A percentile compares a stretch with the other conserved stretches of the same genome.
phyloP scores from a whole-genome alignment of 2,797 vertebrate species.

The Florisuga fusca region DNA sequence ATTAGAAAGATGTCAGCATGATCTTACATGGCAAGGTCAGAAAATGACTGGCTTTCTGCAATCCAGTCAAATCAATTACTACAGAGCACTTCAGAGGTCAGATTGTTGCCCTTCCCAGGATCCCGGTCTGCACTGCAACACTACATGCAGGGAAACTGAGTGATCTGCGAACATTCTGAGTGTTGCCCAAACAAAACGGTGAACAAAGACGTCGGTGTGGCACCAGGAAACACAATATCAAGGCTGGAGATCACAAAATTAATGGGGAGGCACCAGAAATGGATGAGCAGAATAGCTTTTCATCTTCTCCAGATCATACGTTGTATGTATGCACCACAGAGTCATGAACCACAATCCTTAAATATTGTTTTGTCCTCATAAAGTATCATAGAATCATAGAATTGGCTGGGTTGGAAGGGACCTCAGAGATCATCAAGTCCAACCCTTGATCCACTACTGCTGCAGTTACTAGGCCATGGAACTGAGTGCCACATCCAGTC shows the following conservation, averaged over 20 bases:
- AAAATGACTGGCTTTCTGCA: not conserved
- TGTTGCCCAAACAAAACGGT: rapidly evolving
- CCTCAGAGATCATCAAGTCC: too few species aligned
- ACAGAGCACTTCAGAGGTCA: not conserved
- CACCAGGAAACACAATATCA: not conserved
- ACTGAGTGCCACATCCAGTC: too few species aligned
- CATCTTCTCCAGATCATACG: not conserved
- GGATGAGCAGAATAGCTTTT: not conserved
- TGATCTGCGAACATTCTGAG: rapidly evolving
- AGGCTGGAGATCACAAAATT: not conserved
- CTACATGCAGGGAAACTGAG: rapidly evolving
- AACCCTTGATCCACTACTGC: too few species aligned
- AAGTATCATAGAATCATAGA: too few species aligned
- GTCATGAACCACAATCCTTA: not conserved
- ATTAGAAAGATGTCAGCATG: not conserved
- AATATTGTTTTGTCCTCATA: not conserved
- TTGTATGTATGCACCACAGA: rapidly evolving
- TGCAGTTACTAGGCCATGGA: too few species aligned
- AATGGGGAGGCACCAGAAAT: not conserved
- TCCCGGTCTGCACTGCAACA: not conserved
- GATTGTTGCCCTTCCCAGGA: not conserved
- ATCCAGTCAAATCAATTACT: constrained; percentile 16
- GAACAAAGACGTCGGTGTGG: not conserved
- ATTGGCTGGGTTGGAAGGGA: too few species aligned
- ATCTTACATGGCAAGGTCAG: not conserved